These are phyloP conservation scores for Sylvilagus floridanus DNA, from an alignment of 2,797 vertebrate species.

Conservation along the genomic window DNA sequence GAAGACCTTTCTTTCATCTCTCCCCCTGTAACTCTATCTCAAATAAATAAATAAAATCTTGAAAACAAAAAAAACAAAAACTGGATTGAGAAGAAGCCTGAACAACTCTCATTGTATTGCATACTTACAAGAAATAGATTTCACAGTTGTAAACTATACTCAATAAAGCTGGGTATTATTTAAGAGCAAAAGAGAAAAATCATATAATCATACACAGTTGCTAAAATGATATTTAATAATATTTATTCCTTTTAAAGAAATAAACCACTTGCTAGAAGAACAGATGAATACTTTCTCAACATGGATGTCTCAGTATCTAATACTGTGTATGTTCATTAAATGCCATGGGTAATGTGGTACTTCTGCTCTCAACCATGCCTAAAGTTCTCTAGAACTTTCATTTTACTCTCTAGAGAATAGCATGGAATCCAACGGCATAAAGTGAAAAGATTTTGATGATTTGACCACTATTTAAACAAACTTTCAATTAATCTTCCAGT, in stretches of 20 bases:
- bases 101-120: background rate
- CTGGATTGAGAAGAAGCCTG: background rate
- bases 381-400: background rate
- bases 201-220: background rate
- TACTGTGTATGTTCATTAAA: background rate
- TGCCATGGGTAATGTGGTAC: background rate
- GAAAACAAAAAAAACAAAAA: background rate
- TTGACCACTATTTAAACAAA: constrained; percentile 18
- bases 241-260: background rate
- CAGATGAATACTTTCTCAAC: background rate
- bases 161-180: no score
- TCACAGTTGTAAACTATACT: background rate
- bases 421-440: background rate
- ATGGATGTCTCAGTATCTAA: background rate
- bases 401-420: background rate
- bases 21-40: no score
- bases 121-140: background rate
- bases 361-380: background rate
- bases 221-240: background rate
- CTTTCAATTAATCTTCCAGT: background rate
- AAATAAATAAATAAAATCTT: no score
- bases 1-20: no score
- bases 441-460: background rate
- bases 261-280: background rate
- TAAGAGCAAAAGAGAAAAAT: background rate